phyloP scores from a whole-genome alignment of 2,888 invertebrate genomes.

The Mimumesa dahlbomi region DNA sequence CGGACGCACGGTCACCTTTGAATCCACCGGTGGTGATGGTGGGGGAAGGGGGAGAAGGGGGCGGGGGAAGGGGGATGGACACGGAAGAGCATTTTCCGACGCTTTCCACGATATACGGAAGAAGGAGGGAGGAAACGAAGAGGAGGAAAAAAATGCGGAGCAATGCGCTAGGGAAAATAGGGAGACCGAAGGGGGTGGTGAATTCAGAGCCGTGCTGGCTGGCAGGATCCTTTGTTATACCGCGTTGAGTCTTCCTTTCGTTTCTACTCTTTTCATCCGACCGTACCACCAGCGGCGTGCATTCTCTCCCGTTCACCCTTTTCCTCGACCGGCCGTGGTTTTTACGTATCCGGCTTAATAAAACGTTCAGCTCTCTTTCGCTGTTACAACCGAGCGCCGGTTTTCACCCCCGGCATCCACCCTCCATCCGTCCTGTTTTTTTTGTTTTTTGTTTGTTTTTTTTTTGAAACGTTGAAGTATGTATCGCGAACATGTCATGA shows the following conservation, averaged over 20 bases:
- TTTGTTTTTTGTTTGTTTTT: too few species aligned
- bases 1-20: constrained; percentile 47
- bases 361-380: constrained; percentile 48
- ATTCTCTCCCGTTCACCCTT: neutral
- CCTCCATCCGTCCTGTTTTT: neutral
- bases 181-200: constrained; percentile 20
- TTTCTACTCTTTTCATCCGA: constrained; percentile 44
- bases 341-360: constrained; percentile 58
- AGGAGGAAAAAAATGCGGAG: constrained; percentile 23
- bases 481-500: too few species aligned
- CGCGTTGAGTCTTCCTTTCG: constrained; percentile 57
- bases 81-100: constrained; percentile 47
- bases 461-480: too few species aligned
- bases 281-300: constrained; percentile 25
- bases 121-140: neutral
- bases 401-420: neutral
- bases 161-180: constrained; percentile 3
- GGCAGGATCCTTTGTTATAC: constrained; percentile 59
- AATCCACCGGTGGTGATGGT: constrained; percentile 39
- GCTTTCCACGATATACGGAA: constrained; percentile 41
- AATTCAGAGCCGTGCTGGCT: constrained; percentile 55
- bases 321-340: constrained; percentile 35
- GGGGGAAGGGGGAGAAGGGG: too few species aligned
- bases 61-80: constrained; percentile 15
- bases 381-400: constrained; percentile 21